Conservation (phyloP, 2,113 vertebrate species). For the Sprattus sprattus region DNA sequence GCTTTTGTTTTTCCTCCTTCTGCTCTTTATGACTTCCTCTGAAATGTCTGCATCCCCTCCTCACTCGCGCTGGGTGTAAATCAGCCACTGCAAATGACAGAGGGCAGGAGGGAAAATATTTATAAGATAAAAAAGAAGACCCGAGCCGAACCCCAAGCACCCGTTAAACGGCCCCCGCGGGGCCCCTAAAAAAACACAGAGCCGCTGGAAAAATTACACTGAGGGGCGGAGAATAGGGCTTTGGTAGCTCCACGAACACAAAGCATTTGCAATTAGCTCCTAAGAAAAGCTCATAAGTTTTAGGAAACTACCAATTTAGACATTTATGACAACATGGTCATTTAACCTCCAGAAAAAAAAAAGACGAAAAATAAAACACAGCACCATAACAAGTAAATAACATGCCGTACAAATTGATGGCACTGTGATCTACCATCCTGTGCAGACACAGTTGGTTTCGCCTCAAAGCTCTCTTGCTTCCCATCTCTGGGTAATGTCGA, state of each 20-base stretch:
- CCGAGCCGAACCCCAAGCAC: constrained; percentile 76
- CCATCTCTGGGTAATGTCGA: constrained; percentile 46
- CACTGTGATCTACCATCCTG: constrained; percentile 38
- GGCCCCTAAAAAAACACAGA: constrained; percentile 77
- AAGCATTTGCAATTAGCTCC: constrained; percentile 62
- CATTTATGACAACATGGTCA: constrained; percentile 46
- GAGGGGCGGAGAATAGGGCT: constrained; percentile 57
- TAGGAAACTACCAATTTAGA: constrained; percentile 48
- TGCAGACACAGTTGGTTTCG: constrained; percentile 38
- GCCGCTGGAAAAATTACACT: constrained; percentile 79
- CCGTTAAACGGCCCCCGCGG: constrained; percentile 83
- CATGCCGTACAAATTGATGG: constrained; percentile 19
- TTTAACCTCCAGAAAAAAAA: constrained; percentile 26
- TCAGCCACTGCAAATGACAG: constrained; percentile 82
- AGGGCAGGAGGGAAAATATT: constrained; percentile 77
- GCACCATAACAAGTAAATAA: background rate
- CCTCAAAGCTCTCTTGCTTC: constrained; percentile 25
- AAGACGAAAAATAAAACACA: constrained; percentile 13
- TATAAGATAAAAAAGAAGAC: constrained; percentile 69
- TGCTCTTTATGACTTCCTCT: constrained; percentile 76
- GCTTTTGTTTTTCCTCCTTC: constrained; percentile 59
- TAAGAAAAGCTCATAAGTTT: constrained; percentile 66
- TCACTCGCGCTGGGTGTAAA: constrained; percentile 81
- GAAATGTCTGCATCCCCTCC: constrained; percentile 68
- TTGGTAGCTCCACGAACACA: constrained; percentile 66